phyloP scores from a whole-genome alignment of 2,888 invertebrate genomes.

The Crepidodera aurea region DNA sequence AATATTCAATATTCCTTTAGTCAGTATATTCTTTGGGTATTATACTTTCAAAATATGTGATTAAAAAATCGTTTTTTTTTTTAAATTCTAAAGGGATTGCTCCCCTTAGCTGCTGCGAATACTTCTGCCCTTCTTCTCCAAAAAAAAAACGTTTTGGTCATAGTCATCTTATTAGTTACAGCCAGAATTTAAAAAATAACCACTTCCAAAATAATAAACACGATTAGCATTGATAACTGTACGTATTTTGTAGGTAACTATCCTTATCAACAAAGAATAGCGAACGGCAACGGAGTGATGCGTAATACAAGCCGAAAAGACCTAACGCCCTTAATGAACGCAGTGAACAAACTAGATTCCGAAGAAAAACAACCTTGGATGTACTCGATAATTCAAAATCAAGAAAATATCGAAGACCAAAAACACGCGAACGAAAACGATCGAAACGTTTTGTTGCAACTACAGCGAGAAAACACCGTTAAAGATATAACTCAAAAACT shows the following conservation, averaged over 20 bases:
- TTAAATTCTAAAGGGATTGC: too few species aligned
- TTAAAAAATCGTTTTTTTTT: too few species aligned
- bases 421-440: constrained; percentile 64
- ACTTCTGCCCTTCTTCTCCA: too few species aligned
- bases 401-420: constrained; percentile 58
- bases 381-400: constrained; percentile 50
- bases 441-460: constrained; percentile 69
- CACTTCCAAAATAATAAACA: not conserved
- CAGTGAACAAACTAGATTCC: constrained; percentile 66
- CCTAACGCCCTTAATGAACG: constrained; percentile 65
- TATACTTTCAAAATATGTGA: too few species aligned
- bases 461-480: constrained; percentile 85
- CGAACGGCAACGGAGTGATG: constrained; percentile 67
- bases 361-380: constrained; percentile 63
- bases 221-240: too few species aligned
- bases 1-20: too few species aligned
- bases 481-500: constrained; percentile 88
- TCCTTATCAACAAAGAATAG: constrained; percentile 68
- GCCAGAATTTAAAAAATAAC: not conserved
- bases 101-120: too few species aligned
- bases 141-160: too few species aligned
- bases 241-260: constrained; percentile 68
- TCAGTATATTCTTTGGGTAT: too few species aligned
- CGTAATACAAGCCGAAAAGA: constrained; percentile 63
- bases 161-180: too few species aligned